Evolutionary conservation across 2,113 vertebrate genomes (phyloP), one percentile per base, ranked within the genome.

Genomic region (Hippocampus guttulatus): DNA sequence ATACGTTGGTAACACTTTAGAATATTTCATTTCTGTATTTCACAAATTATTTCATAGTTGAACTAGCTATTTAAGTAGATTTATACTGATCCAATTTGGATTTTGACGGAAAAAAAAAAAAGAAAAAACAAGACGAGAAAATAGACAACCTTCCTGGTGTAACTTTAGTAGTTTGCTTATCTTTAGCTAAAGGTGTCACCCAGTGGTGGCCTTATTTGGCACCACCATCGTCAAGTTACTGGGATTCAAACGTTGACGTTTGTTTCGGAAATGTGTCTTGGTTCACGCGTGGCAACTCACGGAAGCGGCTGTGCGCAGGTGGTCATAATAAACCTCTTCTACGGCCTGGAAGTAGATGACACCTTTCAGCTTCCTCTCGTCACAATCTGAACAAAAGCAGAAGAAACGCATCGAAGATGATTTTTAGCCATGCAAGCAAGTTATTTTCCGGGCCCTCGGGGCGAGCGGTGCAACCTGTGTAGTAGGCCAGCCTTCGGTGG

Each of bases 301-400:
- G 86, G 96, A 95, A 12, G 93, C 88, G 0, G 96, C 96, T 0
- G 95, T 97, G 54, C 96, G 93, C 64, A 99, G 92, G 81, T 99
- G 97, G 85, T 99, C 97, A 0, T 96, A 98, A 79, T 99, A 99
- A 54, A 99, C 96, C 61, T 98, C 96, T 57, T 99, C 95, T 0
- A 99, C 95, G 76, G 97, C 97, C 89, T 99, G 96, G 87, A 98
- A 99, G 74, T 98, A 99, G 84, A 99, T 96, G 72, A 98, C 95
- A 0, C 97, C 97, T 77, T 99, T 99, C 61, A 98, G 88, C 81
- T 98, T 99, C 1, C 92, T 95, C 90, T 98, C 96, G 0, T 97
- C 95, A 68, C 96, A 96, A 74, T 98, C 97, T 99, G 90, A 63
- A 75, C 23, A 8, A 67, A 67, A 33, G 30, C 30, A 75, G 2